A percentile compares a stretch with the other conserved stretches of the same genome.
These are phyloP conservation scores for Brassicogethes aeneus DNA, from an alignment of 2,888 invertebrate genomes.

Conservation along the genomic window DNA sequence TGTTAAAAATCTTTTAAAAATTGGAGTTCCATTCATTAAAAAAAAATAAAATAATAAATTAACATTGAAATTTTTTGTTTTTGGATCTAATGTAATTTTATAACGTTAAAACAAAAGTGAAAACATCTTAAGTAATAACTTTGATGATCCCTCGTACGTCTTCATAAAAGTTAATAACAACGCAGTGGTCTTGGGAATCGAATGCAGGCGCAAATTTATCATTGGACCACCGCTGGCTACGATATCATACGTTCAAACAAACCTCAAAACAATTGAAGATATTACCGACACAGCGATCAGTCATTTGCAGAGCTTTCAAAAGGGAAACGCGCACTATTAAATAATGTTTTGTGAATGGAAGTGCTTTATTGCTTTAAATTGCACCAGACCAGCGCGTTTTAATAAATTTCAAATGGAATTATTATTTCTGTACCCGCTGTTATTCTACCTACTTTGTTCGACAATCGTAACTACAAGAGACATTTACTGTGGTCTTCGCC, in stretches of 20 bases:
- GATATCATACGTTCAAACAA: slow-evolving; percentile 13
- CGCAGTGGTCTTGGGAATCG: slow-evolving; percentile 11
- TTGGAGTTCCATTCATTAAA: too few relatives aligned
- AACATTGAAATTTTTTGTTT: too few relatives aligned
- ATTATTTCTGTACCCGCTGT: neutral
- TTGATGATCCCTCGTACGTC: slow-evolving; percentile 6
- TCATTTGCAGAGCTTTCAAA: slow-evolving; percentile 8
- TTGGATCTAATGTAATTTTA: too few relatives aligned
- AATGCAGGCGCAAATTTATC: slow-evolving; percentile 12
- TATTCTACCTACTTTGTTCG: too few relatives aligned
- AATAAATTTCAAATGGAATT: neutral
- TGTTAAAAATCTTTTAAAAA: too few relatives aligned
- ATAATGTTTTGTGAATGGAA: slow-evolving; percentile 1
- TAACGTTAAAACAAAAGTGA: too few relatives aligned
- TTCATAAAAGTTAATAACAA: slow-evolving; percentile 12
- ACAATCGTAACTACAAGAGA: too few relatives aligned
- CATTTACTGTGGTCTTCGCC: too few relatives aligned
- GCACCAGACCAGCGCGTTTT: neutral
- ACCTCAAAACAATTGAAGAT: slow-evolving; percentile 14
- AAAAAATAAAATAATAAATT: too few relatives aligned
- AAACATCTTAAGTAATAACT: too few relatives aligned
- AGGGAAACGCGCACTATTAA: slow-evolving; percentile 1
- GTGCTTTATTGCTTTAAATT: neutral
- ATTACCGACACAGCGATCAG: slow-evolving; percentile 10
- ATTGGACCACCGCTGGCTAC: slow-evolving; percentile 13